phyloP scores from a whole-genome alignment of 2,113 vertebrate species.

The Glaucomys volans region DNA sequence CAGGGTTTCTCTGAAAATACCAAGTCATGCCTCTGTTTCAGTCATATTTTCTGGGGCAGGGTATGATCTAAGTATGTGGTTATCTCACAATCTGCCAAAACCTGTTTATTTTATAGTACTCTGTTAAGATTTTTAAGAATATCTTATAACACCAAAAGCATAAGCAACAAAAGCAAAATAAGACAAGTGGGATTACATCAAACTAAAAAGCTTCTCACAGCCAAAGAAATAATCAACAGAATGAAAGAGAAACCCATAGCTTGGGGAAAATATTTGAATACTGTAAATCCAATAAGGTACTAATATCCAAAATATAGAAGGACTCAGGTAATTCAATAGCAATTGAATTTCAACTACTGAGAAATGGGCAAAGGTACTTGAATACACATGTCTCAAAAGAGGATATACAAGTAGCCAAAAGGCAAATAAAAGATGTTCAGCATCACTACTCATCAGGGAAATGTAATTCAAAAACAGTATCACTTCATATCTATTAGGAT shows the following conservation, averaged over 20 bases:
- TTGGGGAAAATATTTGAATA: neutral
- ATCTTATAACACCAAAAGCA: neutral
- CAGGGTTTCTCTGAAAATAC: neutral
- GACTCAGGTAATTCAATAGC: neutral
- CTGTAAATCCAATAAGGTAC: neutral
- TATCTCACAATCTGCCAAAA: neutral
- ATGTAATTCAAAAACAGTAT: neutral
- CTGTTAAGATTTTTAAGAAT: neutral
- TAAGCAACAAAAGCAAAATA: neutral
- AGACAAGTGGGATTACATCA: neutral
- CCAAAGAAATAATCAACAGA: neutral
- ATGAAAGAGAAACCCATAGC: neutral
- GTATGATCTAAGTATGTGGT: neutral
- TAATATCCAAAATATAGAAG: neutral
- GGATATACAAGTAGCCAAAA: neutral
- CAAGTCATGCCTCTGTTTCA: neutral
- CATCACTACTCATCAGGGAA: neutral
- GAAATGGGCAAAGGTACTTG: neutral
- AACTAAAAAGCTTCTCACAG: neutral
- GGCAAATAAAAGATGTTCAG: neutral
- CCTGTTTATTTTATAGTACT: neutral
- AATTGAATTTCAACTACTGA: neutral
- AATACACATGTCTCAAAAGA: neutral
- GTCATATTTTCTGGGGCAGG: neutral
- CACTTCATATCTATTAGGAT: neutral